Evolutionary conservation across 2,888 invertebrate genomes (phyloP), one percentile per base, ranked within the genome.

Genomic region (Hydriomena furcata): DNA sequence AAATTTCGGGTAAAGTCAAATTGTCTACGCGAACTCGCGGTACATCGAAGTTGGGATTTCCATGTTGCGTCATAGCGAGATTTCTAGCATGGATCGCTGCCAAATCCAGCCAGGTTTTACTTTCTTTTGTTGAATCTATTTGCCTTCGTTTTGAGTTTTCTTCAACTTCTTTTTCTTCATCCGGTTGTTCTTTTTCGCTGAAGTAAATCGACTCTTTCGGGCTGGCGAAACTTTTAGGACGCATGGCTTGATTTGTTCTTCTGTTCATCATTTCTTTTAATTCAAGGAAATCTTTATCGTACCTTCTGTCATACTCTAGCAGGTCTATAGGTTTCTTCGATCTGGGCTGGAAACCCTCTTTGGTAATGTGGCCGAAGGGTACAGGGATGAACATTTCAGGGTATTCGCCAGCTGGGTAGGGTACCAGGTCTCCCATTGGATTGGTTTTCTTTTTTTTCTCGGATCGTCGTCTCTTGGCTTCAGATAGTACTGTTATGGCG

Each of bases 281-380:
- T 1, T 31, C 23, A 1, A 20, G 17, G 5, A 40, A 21, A 2
- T 44, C 46, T 38, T 24, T 37, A 21, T 36, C 0, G 11, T 51
- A 48, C 6, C 5, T n/a, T 1, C 25, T 27, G 7, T 36, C 10
- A 1, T 72, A 10, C 42, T 76, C 73, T 20, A 73, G 12, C 0
- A 57, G 2, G 43, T 77, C 73, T 7, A 67, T 1, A 0, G 79
- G 76, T 44, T 58, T 54, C 44, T 68, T 71, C 0, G 42, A 10
- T 5, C 59, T 5, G 0, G 45, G 45, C 4, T 54, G 66, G 1
- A 65, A 60, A 1, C 80, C 79, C 1, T 72, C 64, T 55, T 52
- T 65, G 5, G 55, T 65, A n/a, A 82, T 66, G 31, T 79, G 75
- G 13, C 75, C 73, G 48, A 80, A 81, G 1, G 77, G 73, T 1